Conservation (phyloP, 2,797 vertebrate species). For the Streptopelia turtur region DNA sequence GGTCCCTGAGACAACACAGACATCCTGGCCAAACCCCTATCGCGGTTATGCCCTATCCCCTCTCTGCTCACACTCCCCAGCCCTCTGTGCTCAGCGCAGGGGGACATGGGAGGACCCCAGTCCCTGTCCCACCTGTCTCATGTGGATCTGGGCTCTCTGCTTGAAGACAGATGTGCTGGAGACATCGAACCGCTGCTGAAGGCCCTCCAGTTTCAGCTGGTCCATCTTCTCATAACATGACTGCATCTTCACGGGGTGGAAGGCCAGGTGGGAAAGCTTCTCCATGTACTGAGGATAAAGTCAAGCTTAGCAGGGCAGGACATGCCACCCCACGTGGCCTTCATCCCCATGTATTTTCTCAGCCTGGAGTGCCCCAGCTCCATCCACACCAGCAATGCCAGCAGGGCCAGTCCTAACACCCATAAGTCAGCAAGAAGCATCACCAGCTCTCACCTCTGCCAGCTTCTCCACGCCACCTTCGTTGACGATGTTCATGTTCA, state of each 20-base stretch:
- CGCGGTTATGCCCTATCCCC: neutral
- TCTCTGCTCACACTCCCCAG: neutral
- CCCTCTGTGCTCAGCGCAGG: neutral
- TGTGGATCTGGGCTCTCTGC: constrained; percentile 94
- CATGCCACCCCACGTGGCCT: neutral
- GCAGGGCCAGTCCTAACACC: neutral
- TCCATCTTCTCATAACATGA: constrained; percentile 94
- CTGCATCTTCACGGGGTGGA: constrained; percentile 98
- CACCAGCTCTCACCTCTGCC: constrained; percentile 82
- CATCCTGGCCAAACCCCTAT: neutral
- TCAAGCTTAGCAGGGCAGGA: neutral
- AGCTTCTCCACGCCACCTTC: constrained; percentile 86
- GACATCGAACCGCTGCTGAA: constrained; percentile 94
- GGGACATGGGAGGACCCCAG: neutral
- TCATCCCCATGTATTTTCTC: neutral
- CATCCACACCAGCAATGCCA: neutral
- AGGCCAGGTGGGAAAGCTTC: constrained; percentile 92
- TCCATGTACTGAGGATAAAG: constrained; percentile 87
- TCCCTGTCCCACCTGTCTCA: constrained; percentile 87
- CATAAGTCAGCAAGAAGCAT: neutral
- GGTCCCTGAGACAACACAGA: neutral
- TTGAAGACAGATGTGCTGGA: constrained; percentile 90
- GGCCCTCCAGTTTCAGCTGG: constrained; percentile 90
- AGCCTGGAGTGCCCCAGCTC: neutral
- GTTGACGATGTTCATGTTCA: constrained; percentile 91